Conservation (phyloP, 2,888 invertebrate genomes). For the Octodonta nipae region DNA sequence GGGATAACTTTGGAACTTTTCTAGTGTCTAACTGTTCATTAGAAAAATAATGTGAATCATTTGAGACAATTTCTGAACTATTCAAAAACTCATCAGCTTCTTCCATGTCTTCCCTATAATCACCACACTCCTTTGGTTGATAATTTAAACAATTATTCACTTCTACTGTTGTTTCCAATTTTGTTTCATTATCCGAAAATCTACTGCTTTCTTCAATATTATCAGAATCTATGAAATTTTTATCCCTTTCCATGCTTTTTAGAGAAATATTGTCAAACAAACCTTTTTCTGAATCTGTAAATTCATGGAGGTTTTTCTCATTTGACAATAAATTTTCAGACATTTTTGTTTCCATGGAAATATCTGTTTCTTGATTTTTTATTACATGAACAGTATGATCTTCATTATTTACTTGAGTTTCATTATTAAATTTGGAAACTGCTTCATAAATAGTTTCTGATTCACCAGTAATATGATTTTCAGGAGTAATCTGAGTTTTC, state of each 20-base stretch:
- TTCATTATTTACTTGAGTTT: constrained; percentile 9
- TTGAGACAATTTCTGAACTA: constrained; percentile 8
- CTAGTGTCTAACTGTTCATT: constrained; percentile 24
- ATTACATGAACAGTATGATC: constrained; percentile 5
- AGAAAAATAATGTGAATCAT: too few species aligned
- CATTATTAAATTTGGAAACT: constrained; percentile 6
- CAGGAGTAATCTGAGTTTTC: constrained; percentile 22
- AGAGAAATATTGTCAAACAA: neutral
- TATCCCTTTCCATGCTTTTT: neutral
- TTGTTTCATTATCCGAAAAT: neutral
- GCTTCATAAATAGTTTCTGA: constrained; percentile 13
- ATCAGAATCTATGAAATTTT: neutral
- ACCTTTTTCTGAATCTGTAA: neutral
- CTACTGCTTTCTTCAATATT: neutral
- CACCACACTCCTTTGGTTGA: too few species aligned
- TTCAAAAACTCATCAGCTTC: constrained; percentile 10
- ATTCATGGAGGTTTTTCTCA: constrained; percentile 1
- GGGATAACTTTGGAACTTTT: constrained; percentile 53
- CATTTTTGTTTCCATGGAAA: constrained; percentile 4
- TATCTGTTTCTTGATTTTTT: constrained; percentile 6
- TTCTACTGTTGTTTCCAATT: constrained; percentile 1
- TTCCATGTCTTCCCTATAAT: neutral
- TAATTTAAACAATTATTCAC: too few species aligned
- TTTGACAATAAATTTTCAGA: constrained; percentile 7
- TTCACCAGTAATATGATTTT: constrained; percentile 29